Evolutionary conservation across 2,113 vertebrate genomes (phyloP), one percentile per base, ranked within the genome.

Genomic region (Ageneiosus marmoratus): DNA sequence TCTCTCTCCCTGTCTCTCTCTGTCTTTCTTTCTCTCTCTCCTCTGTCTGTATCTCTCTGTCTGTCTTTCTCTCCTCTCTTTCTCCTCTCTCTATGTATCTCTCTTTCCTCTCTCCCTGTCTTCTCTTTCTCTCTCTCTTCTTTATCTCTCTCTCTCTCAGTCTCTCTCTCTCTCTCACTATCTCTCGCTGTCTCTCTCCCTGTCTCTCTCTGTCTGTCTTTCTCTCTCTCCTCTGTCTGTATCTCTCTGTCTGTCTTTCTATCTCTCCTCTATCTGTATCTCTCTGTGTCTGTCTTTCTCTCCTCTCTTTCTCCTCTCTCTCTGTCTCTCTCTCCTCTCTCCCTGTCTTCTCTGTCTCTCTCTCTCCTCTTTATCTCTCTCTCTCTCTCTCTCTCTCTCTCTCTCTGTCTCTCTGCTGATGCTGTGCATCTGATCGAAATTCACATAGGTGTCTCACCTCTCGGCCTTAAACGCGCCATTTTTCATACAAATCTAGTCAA

Each of bases 381-480:
- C n/a, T n/a, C n/a, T n/a, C n/a, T n/a, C n/a, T 27, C 24, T 15
- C 69, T n/a, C 8, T 22, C 63, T 46, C 44, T 29, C 46, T 29
- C 70, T 32, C 27, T 10, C 16, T 51, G 37, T 13, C 37, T n/a
- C 37, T n/a, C 27, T n/a, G 13, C 1, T 13, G 41, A 27, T 73
- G 44, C 15, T 73, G 44, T 73, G 46, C 27, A 75, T 51, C 72
- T 32, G 72, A 74, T 51, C 72, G 27, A 32, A 74, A 51, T 53
- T 51, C 73, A 55, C 50, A 55, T 76, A 76, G 73, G 20, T 76
- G 73, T 76, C 50, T 76, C 55, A 76, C 73, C 73, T 37, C 73
- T 13, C 55, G 29, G 50, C 73, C 50, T 34, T 34, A 34, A 16
- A 34, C 18, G 10, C 27, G 20, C 73, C 50, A 76, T 55, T 24